Percentiles rank a stretch among this genome's conserved stretches.
These are phyloP conservation scores for Fabriciana adippe DNA, from an alignment of 2,888 invertebrate genomes.

Conservation along the genomic window DNA sequence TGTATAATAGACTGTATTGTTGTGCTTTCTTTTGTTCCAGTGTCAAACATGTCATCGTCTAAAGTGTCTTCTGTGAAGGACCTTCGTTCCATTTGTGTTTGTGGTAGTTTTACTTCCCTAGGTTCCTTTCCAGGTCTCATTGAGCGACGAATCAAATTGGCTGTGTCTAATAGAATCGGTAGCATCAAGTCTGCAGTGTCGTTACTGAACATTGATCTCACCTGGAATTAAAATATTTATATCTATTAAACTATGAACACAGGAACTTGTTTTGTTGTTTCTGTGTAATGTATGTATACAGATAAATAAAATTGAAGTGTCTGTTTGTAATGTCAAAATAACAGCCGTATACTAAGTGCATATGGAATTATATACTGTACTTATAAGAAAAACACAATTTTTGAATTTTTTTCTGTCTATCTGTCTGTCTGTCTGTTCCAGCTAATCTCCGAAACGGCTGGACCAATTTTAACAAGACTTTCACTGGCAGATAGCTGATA, in stretches of 20 bases:
- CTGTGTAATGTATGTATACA: no score
- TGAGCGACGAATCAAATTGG: slow-evolving; percentile 82
- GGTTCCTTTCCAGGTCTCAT: slow-evolving; percentile 67
- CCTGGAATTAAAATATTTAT: slow-evolving; percentile 65
- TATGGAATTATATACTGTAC: no score
- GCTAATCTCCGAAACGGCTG: no score
- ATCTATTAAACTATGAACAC: not conserved
- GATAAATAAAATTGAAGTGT: no score
- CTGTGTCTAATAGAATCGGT: slow-evolving; percentile 85
- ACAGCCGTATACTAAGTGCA: no score
- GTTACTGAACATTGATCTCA: slow-evolving; percentile 82
- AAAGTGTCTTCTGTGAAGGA: slow-evolving; percentile 62
- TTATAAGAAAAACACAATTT: no score
- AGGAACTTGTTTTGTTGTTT: no score
- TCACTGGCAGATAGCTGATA: no score
- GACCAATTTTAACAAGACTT: no score
- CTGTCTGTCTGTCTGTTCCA: no score
- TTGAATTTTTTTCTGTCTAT: no score
- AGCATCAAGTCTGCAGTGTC: slow-evolving; percentile 81
- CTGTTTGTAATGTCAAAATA: no score
- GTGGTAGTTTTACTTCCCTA: slow-evolving; percentile 60
- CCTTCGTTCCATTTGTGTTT: slow-evolving; percentile 64
- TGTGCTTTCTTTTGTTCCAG: slow-evolving; percentile 47
- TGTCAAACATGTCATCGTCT: slow-evolving; percentile 62
- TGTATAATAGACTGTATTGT: slow-evolving; percentile 45